phyloP scores from a whole-genome alignment of 2,797 vertebrate species.

The Huso huso region DNA sequence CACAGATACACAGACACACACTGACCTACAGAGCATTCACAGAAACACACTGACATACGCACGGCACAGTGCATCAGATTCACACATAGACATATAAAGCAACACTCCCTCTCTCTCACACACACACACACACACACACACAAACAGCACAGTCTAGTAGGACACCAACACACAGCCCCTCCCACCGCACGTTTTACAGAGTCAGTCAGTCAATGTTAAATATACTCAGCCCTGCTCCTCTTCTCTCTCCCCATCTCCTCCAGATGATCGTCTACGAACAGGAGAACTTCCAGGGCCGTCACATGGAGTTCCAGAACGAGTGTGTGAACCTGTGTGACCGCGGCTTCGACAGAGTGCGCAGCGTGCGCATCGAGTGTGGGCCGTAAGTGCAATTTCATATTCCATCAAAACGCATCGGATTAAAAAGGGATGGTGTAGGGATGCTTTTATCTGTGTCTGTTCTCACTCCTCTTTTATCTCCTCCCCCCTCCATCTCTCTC shows the following conservation, averaged over 20 bases:
- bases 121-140: constrained; percentile 7
- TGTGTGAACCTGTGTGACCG: constrained; percentile 82
- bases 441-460: too few species aligned
- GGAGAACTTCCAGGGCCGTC: constrained; percentile 92
- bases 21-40: too few species aligned
- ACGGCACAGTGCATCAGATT: too few species aligned
- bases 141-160: background rate
- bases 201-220: background rate
- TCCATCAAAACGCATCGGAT: too few species aligned
- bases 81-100: too few species aligned
- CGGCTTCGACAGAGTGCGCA: constrained; percentile 82
- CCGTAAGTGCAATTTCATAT: constrained; percentile 68
- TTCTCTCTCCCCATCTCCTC: background rate
- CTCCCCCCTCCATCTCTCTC: background rate
- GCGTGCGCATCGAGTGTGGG: constrained; percentile 81
- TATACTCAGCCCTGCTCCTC: background rate
- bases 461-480: background rate
- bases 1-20: background rate
- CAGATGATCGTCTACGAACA: constrained; percentile 85
- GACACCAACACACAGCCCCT: constrained; percentile 2
- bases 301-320: constrained; percentile 79
- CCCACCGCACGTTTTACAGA: background rate
- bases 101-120: too few species aligned
- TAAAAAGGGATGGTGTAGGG: too few species aligned
- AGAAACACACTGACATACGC: too few species aligned